phyloP scores from a whole-genome alignment of 2,113 vertebrate genomes.

The Poeciliopsis occidentalis region DNA sequence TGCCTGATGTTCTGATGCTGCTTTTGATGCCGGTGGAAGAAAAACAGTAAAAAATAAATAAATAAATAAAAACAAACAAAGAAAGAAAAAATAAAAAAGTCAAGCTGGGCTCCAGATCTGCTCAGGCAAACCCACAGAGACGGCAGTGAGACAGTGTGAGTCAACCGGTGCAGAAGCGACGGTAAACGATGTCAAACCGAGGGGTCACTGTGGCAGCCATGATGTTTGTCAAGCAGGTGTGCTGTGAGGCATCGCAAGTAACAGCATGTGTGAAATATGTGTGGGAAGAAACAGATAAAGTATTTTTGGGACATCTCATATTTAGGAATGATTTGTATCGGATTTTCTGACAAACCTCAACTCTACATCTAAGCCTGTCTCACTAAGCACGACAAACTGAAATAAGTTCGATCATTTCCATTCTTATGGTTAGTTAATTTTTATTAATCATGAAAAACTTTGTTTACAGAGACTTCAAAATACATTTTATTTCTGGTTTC shows the following conservation, averaged over 20 bases:
- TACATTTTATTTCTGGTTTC: no score
- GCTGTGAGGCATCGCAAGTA: constrained; percentile 44
- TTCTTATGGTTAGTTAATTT: no score
- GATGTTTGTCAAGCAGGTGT: constrained; percentile 63
- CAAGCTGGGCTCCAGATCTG: constrained; percentile 43
- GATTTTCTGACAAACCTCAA: no score
- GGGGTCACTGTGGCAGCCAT: constrained; percentile 54
- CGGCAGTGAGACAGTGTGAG: constrained; percentile 39
- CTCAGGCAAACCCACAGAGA: constrained; percentile 16
- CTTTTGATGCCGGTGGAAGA: constrained; percentile 41
- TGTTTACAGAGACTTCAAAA: no score
- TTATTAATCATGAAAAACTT: no score
- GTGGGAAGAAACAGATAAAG: constrained; percentile 8
- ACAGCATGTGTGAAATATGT: constrained; percentile 42
- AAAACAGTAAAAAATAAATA: neutral
- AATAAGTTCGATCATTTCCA: no score
- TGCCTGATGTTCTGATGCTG: constrained; percentile 15
- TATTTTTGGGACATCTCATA: no score
- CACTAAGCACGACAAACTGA: no score
- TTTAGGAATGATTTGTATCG: no score
- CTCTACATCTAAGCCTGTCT: no score
- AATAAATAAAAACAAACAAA: neutral
- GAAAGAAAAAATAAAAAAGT: neutral
- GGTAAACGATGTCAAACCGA: constrained; percentile 46
- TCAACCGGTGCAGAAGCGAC: constrained; percentile 43